These are phyloP conservation scores for Equus przewalskii DNA, from an alignment of 2,113 vertebrate species.

Conservation along the genomic window DNA sequence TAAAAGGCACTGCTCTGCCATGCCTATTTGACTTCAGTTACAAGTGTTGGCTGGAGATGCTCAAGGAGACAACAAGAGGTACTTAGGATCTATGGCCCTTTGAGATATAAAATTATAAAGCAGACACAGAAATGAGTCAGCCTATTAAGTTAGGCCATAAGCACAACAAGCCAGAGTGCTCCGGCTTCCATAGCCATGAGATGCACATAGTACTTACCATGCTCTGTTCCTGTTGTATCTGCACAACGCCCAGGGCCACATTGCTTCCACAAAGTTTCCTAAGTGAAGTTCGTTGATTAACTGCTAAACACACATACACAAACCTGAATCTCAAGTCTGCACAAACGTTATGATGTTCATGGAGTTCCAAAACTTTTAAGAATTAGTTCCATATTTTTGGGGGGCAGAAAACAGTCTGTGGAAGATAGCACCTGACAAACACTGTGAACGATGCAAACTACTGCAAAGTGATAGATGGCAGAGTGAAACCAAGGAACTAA, in stretches of 20 bases:
- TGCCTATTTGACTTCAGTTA: background rate
- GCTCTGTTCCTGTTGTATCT: background rate
- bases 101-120: constrained; percentile 64
- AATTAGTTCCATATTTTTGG: background rate
- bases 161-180: background rate
- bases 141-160: constrained; percentile 24
- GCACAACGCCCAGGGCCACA: background rate
- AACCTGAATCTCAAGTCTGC: background rate
- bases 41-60: constrained; percentile 29
- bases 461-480: background rate
- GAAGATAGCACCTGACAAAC: background rate
- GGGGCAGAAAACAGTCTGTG: background rate
- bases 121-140: constrained; percentile 64
- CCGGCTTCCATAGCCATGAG: background rate
- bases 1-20: background rate
- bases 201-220: background rate
- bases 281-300: background rate
- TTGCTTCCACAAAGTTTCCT: background rate
- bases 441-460: background rate
- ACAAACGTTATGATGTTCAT: background rate
- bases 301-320: background rate
- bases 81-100: constrained; percentile 55
- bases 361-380: background rate
- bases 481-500: background rate
- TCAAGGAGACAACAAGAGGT: constrained; percentile 26